phyloP scores from a whole-genome alignment of 30 jellyfish, hydroid and myxozoan species.

The Morbakka virulenta region DNA sequence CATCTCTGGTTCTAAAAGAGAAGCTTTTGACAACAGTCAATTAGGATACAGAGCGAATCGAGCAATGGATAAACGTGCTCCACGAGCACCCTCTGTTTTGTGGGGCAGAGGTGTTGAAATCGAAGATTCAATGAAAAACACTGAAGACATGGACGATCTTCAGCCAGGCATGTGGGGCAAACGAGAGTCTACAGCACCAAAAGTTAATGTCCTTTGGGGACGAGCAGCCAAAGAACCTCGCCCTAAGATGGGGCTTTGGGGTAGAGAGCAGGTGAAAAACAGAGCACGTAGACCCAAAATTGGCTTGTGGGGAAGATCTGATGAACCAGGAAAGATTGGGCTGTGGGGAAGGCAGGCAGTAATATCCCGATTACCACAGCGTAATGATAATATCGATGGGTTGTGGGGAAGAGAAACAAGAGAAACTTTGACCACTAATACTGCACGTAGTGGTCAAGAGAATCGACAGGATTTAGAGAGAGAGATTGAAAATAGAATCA shows the following conservation, averaged over 20 bases:
- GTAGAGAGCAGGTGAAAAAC: slow-evolving; percentile 10
- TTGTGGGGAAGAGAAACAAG: neutral
- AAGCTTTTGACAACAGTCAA: too few relatives aligned
- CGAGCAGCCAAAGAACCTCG: neutral
- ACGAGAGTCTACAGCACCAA: neutral
- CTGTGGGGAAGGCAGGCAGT: slow-evolving; percentile 32
- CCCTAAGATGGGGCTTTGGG: slow-evolving; percentile 44
- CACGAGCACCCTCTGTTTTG: slow-evolving; percentile 10
- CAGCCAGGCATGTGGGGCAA: slow-evolving; percentile 43
- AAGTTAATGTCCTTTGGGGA: neutral
- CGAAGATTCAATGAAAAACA: neutral
- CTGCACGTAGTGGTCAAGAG: neutral
- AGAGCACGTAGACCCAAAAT: neutral
- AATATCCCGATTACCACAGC: neutral
- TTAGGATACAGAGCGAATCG: too few relatives aligned
- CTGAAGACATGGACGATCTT: neutral
- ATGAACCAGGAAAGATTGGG: neutral
- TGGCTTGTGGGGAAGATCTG: slow-evolving; percentile 59
- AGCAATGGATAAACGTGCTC: neutral
- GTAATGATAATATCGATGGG: neutral
- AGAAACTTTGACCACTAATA: too few relatives aligned
- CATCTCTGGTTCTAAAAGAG: too few relatives aligned
- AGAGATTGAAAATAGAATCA: neutral
- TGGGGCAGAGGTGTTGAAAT: slow-evolving; percentile 21
- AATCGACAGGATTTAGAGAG: neutral